Conservation (phyloP, 2,113 vertebrate genomes). For the Steatornis caripensis region DNA sequence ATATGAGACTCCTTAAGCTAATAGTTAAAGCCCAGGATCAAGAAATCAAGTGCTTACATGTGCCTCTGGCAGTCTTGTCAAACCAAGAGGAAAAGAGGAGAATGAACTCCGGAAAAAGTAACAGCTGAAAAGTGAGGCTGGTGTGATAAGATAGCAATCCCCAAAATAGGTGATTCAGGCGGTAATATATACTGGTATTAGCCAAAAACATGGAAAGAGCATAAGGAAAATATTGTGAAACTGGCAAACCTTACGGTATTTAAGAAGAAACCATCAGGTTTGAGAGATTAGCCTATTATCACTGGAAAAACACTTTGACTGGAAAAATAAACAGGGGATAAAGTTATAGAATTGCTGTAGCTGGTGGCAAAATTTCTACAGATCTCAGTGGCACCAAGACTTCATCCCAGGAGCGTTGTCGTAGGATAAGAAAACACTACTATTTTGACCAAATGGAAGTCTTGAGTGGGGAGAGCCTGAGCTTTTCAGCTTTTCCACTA, state of each 20-base stretch:
- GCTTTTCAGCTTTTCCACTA: background rate
- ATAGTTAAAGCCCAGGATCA: constrained; percentile 48
- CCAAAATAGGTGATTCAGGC: background rate
- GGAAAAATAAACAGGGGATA: background rate
- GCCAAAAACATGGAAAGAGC: background rate
- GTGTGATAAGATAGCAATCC: constrained; percentile 8
- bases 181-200: background rate
- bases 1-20: constrained; percentile 48
- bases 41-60: constrained; percentile 25
- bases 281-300: background rate
- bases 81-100: background rate
- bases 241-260: background rate
- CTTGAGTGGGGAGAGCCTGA: background rate
- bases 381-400: background rate
- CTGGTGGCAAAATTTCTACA: background rate
- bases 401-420: background rate
- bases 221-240: constrained; percentile 4
- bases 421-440: background rate
- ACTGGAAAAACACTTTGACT: background rate
- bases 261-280: constrained; percentile 3
- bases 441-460: background rate
- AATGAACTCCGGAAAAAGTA: constrained; percentile 24
- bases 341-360: background rate
- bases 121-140: constrained; percentile 39
- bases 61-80: constrained; percentile 36